A percentile compares a stretch with the other conserved stretches of the same genome.
Conservation (phyloP, 2,888 invertebrate species). For the Scaptomyza tumidula region DNA sequence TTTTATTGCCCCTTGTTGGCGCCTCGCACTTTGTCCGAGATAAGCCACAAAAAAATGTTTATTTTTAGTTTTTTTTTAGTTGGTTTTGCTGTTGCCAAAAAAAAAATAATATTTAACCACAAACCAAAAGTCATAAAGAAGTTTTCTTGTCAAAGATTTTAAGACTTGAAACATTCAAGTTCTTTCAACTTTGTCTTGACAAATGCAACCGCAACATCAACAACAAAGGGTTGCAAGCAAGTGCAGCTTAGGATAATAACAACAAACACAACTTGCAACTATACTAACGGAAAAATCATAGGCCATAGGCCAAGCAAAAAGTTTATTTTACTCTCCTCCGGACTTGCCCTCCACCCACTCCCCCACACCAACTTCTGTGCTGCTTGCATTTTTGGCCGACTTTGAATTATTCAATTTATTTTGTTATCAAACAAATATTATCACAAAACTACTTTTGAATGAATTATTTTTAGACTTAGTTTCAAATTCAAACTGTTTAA, state of each 20-base stretch:
- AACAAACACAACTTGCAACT: conserved; percentile 10
- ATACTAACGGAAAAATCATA: conserved; percentile 6
- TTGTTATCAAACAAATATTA: not conserved
- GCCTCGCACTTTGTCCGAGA: conserved; percentile 37
- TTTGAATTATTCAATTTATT: not conserved
- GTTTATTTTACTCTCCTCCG: conserved; percentile 6
- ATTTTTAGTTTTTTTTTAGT: conserved; percentile 40
- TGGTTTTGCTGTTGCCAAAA: conserved; percentile 30
- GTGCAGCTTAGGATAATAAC: conserved; percentile 11
- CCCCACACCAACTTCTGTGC: too few relatives aligned
- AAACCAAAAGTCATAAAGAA: conserved; percentile 1
- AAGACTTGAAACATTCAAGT: conserved; percentile 5
- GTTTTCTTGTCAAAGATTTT: conserved; percentile 6
- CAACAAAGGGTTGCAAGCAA: conserved; percentile 26
- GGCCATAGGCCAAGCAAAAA: conserved; percentile 52
- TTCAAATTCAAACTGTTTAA: too few relatives aligned
- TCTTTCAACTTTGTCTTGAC: conserved; percentile 37
- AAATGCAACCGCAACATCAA: conserved; percentile 9
- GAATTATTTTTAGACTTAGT: too few relatives aligned
- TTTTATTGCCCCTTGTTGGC: conserved; percentile 26
- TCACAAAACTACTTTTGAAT: too few relatives aligned
- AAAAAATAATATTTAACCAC: conserved; percentile 12
- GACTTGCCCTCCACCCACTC: too few relatives aligned
- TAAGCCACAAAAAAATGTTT: conserved; percentile 30
- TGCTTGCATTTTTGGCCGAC: conserved; percentile 5